Evolutionary conservation across 1,140 invertebrate genomes (phyloP).

Genomic region (Nautilus pompilius): DNA sequence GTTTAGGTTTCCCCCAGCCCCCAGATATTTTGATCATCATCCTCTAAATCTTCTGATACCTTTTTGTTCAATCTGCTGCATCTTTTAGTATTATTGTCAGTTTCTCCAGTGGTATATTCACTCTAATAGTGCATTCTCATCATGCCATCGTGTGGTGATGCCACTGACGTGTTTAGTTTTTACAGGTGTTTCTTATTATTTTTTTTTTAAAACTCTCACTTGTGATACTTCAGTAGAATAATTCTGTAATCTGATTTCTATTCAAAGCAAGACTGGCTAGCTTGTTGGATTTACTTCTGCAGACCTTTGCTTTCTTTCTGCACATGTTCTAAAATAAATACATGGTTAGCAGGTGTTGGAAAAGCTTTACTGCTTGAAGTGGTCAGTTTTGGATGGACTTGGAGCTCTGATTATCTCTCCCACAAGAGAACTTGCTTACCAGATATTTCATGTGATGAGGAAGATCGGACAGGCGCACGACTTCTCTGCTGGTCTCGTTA

Average conservation of each 20-base stretch:
- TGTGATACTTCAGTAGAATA: too few relatives aligned
- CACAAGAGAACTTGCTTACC: constrained; percentile 93
- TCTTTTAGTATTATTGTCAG: too few relatives aligned
- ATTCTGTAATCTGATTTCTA: too few relatives aligned
- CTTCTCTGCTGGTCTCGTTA: constrained; percentile 92
- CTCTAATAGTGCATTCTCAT: too few relatives aligned
- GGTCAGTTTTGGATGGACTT: constrained; percentile 84
- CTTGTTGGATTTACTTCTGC: not conserved
- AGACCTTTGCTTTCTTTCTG: not conserved
- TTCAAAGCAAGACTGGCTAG: too few relatives aligned
- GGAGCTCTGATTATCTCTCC: constrained; percentile 96
- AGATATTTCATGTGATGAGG: constrained; percentile 91
- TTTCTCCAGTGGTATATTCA: too few relatives aligned
- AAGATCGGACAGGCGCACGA: constrained; percentile 88
- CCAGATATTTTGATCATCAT: too few relatives aligned
- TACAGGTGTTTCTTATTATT: not conserved
- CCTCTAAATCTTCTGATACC: too few relatives aligned
- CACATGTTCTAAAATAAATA: not conserved
- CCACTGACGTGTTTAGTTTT: too few relatives aligned
- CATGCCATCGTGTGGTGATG: too few relatives aligned
- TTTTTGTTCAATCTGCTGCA: too few relatives aligned
- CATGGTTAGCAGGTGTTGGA: constrained; percentile 54
- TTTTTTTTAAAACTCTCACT: too few relatives aligned
- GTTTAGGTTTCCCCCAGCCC: not conserved
- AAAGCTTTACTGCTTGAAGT: constrained; percentile 72